These are phyloP conservation scores for Heliconius cydno DNA, from an alignment of 2,888 invertebrate species.

Conservation along the genomic window DNA sequence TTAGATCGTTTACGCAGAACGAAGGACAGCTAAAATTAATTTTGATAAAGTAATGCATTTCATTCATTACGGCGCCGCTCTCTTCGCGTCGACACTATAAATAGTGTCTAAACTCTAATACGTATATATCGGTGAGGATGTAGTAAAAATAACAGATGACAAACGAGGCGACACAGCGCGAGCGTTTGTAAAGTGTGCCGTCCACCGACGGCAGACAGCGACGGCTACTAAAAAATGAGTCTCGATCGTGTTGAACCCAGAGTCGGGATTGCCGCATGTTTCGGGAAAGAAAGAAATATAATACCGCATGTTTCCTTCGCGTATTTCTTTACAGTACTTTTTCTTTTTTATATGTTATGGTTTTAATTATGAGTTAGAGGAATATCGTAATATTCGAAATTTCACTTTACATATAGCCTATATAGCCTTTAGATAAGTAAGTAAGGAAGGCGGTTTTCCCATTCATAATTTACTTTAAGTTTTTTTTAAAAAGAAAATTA, in stretches of 20 bases:
- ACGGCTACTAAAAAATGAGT: neutral
- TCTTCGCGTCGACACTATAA: conserved; percentile 14
- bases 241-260: neutral
- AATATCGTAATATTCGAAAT: neutral
- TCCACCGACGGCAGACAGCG: neutral
- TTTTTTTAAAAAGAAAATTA: no score
- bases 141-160: conserved; percentile 25
- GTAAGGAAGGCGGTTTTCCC: no score
- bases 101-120: neutral
- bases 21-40: conserved; percentile 11
- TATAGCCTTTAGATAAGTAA: no score
- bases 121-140: neutral
- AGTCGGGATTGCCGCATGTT: neutral
- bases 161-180: conserved; percentile 13
- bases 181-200: conserved; percentile 6
- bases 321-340: no score
- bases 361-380: no score
- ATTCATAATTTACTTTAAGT: no score
- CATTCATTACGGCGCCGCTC: conserved; percentile 22
- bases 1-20: conserved; percentile 11
- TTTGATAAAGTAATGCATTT: conserved; percentile 24
- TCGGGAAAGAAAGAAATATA: neutral
- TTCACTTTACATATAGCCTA: neutral
- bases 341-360: no score
- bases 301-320: neutral